Base-by-base conservation (phyloP, 2,113 vertebrate species). In the Motacilla alba region DNA sequence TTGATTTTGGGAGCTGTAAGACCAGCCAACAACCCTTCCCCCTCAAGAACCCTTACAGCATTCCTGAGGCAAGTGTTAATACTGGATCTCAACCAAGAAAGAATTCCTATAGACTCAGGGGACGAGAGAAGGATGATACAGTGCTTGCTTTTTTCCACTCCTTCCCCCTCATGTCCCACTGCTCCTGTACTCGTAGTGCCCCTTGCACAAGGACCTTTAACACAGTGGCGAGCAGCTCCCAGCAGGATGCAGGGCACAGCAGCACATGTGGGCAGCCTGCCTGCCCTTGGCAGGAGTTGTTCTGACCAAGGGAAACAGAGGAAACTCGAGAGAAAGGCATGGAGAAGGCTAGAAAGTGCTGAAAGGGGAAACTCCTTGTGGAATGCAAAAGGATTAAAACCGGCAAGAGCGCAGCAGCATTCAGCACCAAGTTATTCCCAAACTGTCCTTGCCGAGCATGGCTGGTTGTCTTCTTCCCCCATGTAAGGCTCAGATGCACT, bases 41-140 rank as follows among this genome's bases (percentile, higher is more conserved):
- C 78, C 69, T 11, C 27, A 39, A 41, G 67, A 91, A 73, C 11
- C 2, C 59, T 46, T 2, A 8, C 3, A 4, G 47, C 84, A 90
- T 95, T 95, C 91, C 88, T 87, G 55, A 90, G 41, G 85, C 52
- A 75, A 95, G 76, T 41, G 93, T 90, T 95, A 91, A 73, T 47
- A 55, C 79, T 94, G 92, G 92, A 83, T 60, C 64, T n/a, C 4
- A 20, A 74, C 94, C 88, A 96, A 90, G 85, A 67, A 46, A 68
- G 53, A 76, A 90, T 86, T 88, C 83, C 52, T 75, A 8, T 0
- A 28, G 68, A 37, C 63, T n/a, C 50, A 20, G 59, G 4, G 4
- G 62, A 67, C 1, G 5, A 52, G 56, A n/a, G 39, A 46, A 73
- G 63, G 83, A 70, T 55, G 70, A 80, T 55, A 11, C 10, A 4